These are phyloP conservation scores for Xanthorhoe spadicearia DNA, from an alignment of 2,888 invertebrate species.

Conservation along the genomic window DNA sequence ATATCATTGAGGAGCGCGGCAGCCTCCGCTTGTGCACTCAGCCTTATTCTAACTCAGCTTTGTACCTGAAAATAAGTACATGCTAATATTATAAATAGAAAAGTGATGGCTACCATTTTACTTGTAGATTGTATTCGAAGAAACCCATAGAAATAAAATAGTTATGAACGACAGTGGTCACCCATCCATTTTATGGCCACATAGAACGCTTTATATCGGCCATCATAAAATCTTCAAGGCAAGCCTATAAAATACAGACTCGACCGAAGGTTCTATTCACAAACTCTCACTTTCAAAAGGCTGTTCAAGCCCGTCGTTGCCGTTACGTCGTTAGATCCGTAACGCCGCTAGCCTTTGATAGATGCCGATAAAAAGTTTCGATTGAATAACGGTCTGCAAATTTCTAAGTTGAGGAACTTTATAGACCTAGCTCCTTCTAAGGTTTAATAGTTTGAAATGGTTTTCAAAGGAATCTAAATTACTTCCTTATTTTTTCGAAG, in stretches of 20 bases:
- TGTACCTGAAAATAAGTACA: conserved; percentile 11
- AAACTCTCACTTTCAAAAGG: background rate
- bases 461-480: background rate
- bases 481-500: background rate
- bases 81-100: too few relatives aligned
- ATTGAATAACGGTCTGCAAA: background rate
- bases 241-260: background rate
- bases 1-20: conserved; percentile 64
- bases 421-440: background rate
- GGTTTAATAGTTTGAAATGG: background rate
- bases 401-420: background rate
- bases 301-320: background rate
- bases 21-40: conserved; percentile 31
- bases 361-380: conserved; percentile 15
- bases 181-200: too few relatives aligned
- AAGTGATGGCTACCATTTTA: too few relatives aligned
- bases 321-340: conserved; percentile 14
- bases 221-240: too few relatives aligned
- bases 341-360: conserved; percentile 4
- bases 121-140: too few relatives aligned
- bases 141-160: too few relatives aligned
- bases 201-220: too few relatives aligned
- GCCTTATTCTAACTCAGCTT: conserved; percentile 24
- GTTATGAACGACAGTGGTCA: too few relatives aligned
- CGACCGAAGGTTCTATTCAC: background rate